Conservation (phyloP, 1,140 invertebrate species). For the Atopsyche davidsoni region DNA sequence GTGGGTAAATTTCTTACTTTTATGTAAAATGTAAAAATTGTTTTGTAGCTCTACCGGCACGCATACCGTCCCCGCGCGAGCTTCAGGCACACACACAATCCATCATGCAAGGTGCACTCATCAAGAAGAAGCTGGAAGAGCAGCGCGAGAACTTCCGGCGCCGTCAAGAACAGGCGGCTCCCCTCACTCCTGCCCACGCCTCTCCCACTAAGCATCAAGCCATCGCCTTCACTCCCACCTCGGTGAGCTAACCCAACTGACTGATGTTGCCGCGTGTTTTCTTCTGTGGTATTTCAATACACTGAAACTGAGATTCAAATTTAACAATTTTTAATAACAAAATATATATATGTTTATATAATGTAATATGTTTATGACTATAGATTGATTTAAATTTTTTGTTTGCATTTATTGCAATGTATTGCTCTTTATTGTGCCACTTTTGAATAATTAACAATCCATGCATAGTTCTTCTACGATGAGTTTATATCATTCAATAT, state of each 20-base stretch:
- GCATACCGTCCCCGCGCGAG: conserved; percentile 76
- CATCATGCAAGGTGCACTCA: conserved; percentile 75
- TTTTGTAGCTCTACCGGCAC: conserved; percentile 54
- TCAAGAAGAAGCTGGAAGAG: conserved; percentile 82
- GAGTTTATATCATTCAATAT: too few species aligned
- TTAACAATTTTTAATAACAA: too few species aligned
- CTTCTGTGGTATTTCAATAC: too few species aligned
- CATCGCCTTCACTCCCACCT: conserved; percentile 83
- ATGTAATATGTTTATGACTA: too few species aligned
- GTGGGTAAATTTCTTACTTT: too few species aligned
- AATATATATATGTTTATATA: too few species aligned
- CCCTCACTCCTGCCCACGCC: conserved; percentile 25
- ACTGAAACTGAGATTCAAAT: too few species aligned
- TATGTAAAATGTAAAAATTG: conserved; percentile 17
- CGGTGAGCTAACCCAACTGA: conserved; percentile 43
- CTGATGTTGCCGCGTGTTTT: conserved; percentile 1
- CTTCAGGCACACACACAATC: conserved; percentile 74
- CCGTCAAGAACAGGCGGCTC: conserved; percentile 57
- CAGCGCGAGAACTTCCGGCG: conserved; percentile 75
- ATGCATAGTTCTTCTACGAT: too few species aligned
- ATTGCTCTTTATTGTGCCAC: too few species aligned
- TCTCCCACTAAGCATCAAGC: conserved; percentile 43
- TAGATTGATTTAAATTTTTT: too few species aligned
- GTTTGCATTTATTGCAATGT: too few species aligned
- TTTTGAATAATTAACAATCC: too few species aligned